phyloP scores from a whole-genome alignment of 2,888 invertebrate genomes.

The Trachelus stipa region DNA sequence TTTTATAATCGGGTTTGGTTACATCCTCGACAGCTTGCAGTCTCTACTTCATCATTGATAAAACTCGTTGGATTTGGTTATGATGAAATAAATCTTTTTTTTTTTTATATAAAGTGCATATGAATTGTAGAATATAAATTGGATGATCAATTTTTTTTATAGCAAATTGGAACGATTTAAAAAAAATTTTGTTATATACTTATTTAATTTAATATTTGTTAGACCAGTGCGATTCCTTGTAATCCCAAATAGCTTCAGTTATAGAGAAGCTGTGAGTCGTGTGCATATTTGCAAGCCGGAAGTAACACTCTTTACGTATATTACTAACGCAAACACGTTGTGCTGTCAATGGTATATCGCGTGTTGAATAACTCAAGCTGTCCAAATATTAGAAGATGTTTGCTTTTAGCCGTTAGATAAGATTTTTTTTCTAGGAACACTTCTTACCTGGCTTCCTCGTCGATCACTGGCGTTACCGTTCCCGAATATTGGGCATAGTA shows the following conservation, averaged over 20 bases:
- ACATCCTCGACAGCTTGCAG: not conserved
- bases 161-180: not conserved
- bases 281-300: not conserved
- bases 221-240: not conserved
- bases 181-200: not conserved
- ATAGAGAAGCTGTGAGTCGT: not conserved
- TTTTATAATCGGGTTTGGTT: not conserved
- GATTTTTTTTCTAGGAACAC: not conserved
- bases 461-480: conserved; percentile 89
- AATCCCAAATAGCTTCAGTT: not conserved
- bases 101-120: not conserved
- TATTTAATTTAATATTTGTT: not conserved
- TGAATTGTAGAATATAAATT: conserved; percentile 7
- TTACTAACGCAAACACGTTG: not conserved
- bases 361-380: not conserved
- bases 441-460: conserved; percentile 85
- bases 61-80: not conserved
- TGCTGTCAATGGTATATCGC: not conserved
- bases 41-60: not conserved
- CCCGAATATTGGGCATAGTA: conserved; percentile 87
- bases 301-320: not conserved
- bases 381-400: not conserved
- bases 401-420: not conserved
- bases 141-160: conserved; percentile 13
- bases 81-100: not conserved